Conservation (phyloP, 2,113 vertebrate genomes). For the Petrocephalus zakoni region DNA sequence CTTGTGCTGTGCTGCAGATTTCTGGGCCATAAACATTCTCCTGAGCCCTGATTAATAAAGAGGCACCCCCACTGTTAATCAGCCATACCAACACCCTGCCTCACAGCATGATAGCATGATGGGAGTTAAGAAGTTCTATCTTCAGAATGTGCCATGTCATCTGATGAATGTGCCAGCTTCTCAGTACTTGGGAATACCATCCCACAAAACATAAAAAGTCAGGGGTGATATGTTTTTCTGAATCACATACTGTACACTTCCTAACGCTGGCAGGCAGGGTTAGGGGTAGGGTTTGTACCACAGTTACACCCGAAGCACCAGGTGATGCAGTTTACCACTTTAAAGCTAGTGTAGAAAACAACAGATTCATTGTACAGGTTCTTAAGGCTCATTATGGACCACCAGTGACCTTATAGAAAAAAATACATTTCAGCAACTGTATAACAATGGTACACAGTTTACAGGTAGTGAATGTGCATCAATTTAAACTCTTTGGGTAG, state of each 20-base stretch:
- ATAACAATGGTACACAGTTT: neutral
- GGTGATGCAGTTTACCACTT: neutral
- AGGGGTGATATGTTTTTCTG: neutral
- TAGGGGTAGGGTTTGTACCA: neutral
- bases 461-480: neutral
- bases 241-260: neutral
- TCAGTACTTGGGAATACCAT: neutral
- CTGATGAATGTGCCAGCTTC: neutral
- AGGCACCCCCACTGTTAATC: neutral
- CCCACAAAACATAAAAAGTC: neutral
- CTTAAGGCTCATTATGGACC: neutral
- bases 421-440: neutral
- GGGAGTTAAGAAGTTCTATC: neutral
- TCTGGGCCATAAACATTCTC: neutral
- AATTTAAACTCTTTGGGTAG: neutral
- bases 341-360: neutral
- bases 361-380: neutral
- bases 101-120: neutral
- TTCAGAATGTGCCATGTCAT: neutral
- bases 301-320: neutral
- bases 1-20: neutral
- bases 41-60: neutral
- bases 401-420: neutral
- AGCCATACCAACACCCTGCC: neutral
- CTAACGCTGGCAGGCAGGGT: neutral